phyloP scores from a whole-genome alignment of 53 echinoderm and acorn worm species.

The Holothuria leucospilota region DNA sequence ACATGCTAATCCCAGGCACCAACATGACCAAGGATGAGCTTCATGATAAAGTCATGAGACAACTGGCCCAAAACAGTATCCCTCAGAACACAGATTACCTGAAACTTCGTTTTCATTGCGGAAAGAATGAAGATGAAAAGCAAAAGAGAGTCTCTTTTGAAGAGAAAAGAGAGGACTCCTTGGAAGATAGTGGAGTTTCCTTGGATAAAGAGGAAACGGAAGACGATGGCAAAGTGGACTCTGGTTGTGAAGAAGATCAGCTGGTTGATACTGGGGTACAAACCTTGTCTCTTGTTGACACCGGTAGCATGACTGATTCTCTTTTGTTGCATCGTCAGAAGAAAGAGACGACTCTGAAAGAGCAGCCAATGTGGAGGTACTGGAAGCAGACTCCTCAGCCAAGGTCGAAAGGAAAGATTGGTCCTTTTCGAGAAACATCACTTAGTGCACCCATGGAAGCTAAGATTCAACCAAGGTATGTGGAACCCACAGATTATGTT shows the following conservation, averaged over 20 bases:
- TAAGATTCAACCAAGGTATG: slow-evolving; percentile 71
- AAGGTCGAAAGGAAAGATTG: slow-evolving; percentile 56
- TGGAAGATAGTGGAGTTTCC: slow-evolving; percentile 14
- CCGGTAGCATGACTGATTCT: slow-evolving; percentile 81
- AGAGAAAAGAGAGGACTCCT: neutral
- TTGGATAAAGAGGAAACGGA: slow-evolving; percentile 21
- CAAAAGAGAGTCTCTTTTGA: slow-evolving; percentile 39
- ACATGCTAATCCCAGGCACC: slow-evolving; percentile 87
- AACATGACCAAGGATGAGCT: slow-evolving; percentile 92
- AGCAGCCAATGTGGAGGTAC: slow-evolving; percentile 78
- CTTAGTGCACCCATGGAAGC: slow-evolving; percentile 79
- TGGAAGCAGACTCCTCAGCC: slow-evolving; percentile 69
- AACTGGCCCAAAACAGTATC: slow-evolving; percentile 83
- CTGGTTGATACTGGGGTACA: slow-evolving; percentile 64
- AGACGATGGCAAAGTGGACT: slow-evolving; percentile 49
- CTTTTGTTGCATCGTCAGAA: slow-evolving; percentile 64
- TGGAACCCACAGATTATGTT: slow-evolving; percentile 62
- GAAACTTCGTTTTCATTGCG: slow-evolving; percentile 31
- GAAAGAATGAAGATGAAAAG: slow-evolving; percentile 39
- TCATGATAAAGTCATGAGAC: slow-evolving; percentile 87
- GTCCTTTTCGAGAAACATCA: slow-evolving; percentile 80
- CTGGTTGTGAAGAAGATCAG: slow-evolving; percentile 49
- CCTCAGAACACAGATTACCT: slow-evolving; percentile 73
- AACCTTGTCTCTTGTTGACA: slow-evolving; percentile 72
- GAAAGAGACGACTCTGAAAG: slow-evolving; percentile 37